Conservation (phyloP, 2,797 vertebrate genomes). For the Oreochromis mossambicus region DNA sequence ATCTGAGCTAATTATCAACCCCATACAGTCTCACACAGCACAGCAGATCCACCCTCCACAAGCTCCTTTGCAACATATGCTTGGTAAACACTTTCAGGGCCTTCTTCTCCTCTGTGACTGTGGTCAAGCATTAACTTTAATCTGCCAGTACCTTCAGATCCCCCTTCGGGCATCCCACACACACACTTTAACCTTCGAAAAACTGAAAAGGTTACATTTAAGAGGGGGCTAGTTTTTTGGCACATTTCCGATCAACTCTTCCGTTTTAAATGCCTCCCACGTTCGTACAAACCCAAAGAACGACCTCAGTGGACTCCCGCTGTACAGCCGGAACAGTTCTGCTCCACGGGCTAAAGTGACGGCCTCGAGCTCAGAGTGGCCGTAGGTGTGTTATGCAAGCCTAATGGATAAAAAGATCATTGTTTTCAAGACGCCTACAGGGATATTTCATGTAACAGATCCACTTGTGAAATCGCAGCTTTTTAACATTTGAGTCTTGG, state of each 20-base stretch:
- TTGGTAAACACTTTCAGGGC: conserved; percentile 48
- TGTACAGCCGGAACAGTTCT: neutral
- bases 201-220: conserved; percentile 35
- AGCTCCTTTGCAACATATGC: conserved; percentile 18
- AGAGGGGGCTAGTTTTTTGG: conserved; percentile 18
- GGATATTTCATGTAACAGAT: conserved; percentile 46
- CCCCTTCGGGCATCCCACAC: neutral
- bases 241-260: conserved; percentile 21
- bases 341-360: conserved; percentile 3
- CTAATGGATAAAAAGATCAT: conserved; percentile 58
- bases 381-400: conserved; percentile 66
- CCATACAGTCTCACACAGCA: neutral
- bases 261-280: conserved; percentile 32
- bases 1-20: conserved; percentile 18
- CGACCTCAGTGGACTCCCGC: conserved; percentile 5
- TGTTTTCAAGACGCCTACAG: conserved; percentile 61
- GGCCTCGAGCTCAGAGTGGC: conserved; percentile 21
- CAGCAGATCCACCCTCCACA: neutral
- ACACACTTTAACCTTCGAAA: conserved; percentile 44
- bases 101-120: conserved; percentile 11
- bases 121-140: conserved; percentile 41
- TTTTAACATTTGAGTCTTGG: conserved; percentile 57
- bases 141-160: conserved; percentile 56
- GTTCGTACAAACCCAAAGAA: conserved; percentile 14
- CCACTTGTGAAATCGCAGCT: conserved; percentile 58